Conservation (phyloP, 2,113 vertebrate species). For the Vimba vimba region DNA sequence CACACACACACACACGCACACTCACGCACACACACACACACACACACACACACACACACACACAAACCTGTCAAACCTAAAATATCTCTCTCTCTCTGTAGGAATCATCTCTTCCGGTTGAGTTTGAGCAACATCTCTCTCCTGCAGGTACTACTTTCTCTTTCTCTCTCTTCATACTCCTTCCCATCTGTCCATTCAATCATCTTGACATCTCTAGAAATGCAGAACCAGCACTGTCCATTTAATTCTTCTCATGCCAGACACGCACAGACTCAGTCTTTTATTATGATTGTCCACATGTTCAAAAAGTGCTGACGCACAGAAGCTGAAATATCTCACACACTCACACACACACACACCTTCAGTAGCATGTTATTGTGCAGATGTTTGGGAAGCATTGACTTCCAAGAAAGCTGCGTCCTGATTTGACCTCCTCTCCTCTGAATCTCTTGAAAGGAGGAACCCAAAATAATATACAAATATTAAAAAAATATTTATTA, state of each 20-base stretch:
- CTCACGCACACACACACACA: too few species aligned
- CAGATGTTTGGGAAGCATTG: neutral
- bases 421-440: neutral
- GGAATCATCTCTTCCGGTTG: conserved; percentile 96
- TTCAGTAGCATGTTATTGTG: neutral
- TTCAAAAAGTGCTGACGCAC: neutral
- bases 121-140: conserved; percentile 89
- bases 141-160: conserved; percentile 83
- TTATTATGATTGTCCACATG: conserved; percentile 25
- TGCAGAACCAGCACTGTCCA: conserved; percentile 9
- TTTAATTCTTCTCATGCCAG: conserved; percentile 5
- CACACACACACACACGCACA: conserved; percentile 1
- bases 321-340: conserved; percentile 5
- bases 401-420: neutral
- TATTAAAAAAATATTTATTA: neutral
- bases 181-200: conserved; percentile 5
- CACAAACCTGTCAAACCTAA: neutral
- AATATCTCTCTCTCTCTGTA: conserved; percentile 63
- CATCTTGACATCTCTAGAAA: conserved; percentile 5
- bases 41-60: neutral
- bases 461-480: neutral
- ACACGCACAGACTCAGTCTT: conserved; percentile 37
- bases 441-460: neutral
- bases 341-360: neutral
- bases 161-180: neutral